Base-by-base conservation (phyloP, 2,797 vertebrate genomes). In the Halcyon smyrnensis region DNA sequence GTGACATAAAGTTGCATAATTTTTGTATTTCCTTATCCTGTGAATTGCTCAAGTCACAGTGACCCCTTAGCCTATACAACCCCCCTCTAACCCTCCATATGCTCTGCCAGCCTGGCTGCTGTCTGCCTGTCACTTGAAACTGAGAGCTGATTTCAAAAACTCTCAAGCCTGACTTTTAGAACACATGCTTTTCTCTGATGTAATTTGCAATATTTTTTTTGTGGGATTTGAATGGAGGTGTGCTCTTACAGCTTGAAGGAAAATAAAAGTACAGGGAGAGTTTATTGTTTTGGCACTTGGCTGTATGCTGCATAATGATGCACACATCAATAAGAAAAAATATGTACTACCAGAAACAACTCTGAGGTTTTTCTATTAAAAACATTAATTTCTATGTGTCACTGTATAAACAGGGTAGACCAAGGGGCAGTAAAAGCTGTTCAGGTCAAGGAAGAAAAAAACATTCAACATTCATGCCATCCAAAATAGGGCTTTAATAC, bases 71-170 rank as follows among this genome's bases (percentile, higher is more conserved):
- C 34, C 46, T 37, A 10, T 13, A 19, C 2, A 34, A 11, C 21
- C 79, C 48, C 15, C 6, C 28, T 39, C 46, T 73, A 36, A 59
- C 15, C 12, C 46, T 84, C 18, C 23, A 15, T 37, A 45, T 85
- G n/a, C 64, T 70, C 53, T n/a, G 23, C 41, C 34, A 60, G 34
- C n/a, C 88, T 36, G 23, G 4, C 39, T 7, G 16, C 46, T 76
- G 39, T 82, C 74, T 91, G 27, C 36, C 41, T 46, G 28, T 90
- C 45, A 46, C 45, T 92, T 57, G 28, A 89, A 95, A 64, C 57
- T 34, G 57, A 71, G 34, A n/a, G 53, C 71, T 84, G 69, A 50
- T 93, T 88, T 93, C 63, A 87, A 94, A 91, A 59, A 34, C 74
- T 36, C 60, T 69, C 62, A 75, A 78, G 18, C 48, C 53, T 70